These are phyloP conservation scores for Habropoda laboriosa DNA, from an alignment of 1,140 invertebrate species.

Conservation along the genomic window DNA sequence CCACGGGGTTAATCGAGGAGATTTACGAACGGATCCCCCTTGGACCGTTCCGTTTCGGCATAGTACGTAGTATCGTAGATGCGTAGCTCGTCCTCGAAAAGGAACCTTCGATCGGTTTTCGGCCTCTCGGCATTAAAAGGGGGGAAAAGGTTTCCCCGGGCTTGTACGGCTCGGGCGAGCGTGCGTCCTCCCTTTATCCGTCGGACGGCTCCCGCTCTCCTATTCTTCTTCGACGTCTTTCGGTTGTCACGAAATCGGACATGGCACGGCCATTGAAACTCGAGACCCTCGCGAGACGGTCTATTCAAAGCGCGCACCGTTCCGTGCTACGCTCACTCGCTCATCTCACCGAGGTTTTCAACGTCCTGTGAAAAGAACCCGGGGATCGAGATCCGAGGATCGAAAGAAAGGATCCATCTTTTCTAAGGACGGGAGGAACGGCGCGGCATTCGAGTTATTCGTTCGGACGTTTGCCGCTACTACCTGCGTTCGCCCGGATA, in stretches of 20 bases:
- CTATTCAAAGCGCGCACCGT: slow-evolving; percentile 61
- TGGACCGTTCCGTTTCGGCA: no score
- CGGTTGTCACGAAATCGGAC: slow-evolving; percentile 56
- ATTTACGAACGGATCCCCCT: slow-evolving; percentile 20
- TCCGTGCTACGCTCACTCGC: slow-evolving; percentile 7
- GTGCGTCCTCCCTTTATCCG: not conserved
- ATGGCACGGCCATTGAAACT: slow-evolving; percentile 69
- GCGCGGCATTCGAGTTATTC: slow-evolving; percentile 60
- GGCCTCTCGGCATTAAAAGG: no score
- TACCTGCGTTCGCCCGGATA: slow-evolving; percentile 47
- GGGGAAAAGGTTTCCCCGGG: not conserved
- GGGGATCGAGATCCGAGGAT: slow-evolving; percentile 23
- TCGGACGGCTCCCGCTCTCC: not conserved
- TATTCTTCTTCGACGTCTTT: slow-evolving; percentile 32
- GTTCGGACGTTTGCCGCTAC: slow-evolving; percentile 49
- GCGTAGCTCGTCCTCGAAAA: no score
- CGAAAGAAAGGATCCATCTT: slow-evolving; percentile 51
- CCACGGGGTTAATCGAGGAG: slow-evolving; percentile 12
- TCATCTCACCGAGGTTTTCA: not conserved
- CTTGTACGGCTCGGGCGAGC: no score
- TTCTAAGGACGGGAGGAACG: slow-evolving; percentile 29
- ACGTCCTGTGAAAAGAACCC: slow-evolving; percentile 56
- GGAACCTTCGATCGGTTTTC: no score
- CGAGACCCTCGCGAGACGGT: slow-evolving; percentile 65
- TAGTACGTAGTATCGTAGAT: no score